Evolutionary conservation across 2,797 vertebrate genomes (phyloP).

Genomic region (Buphagus erythrorhynchus): DNA sequence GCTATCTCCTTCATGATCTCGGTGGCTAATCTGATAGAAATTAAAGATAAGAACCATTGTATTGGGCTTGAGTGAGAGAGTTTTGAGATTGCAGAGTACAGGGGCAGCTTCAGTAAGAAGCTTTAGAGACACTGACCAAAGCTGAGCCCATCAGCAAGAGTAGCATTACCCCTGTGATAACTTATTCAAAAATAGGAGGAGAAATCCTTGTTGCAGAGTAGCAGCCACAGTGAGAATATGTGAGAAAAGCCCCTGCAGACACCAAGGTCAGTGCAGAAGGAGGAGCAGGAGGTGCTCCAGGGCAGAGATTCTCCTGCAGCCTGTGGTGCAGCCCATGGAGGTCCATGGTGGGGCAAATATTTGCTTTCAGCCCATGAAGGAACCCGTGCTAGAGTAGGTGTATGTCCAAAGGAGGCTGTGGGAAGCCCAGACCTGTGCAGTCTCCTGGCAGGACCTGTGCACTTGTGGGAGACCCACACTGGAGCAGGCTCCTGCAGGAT

Average conservation of each 20-base stretch:
- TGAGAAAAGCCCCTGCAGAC: not conserved
- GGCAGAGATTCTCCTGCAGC: not conserved
- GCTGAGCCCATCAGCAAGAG: not conserved
- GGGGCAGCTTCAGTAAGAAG: not conserved
- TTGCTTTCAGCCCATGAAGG: not conserved
- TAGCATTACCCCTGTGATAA: rapidly evolving
- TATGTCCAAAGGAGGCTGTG: not conserved
- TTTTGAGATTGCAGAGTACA: not conserved
- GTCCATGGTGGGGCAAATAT: not conserved
- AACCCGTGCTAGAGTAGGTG: too few species aligned
- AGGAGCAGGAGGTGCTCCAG: not conserved
- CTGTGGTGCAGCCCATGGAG: rapidly evolving
- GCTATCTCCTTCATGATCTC: not conserved
- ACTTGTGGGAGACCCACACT: not conserved
- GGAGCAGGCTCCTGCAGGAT: not conserved
- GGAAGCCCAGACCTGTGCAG: not conserved
- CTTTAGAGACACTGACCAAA: not conserved
- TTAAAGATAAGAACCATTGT: not conserved
- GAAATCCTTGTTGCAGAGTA: not conserved
- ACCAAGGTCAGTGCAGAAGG: not conserved
- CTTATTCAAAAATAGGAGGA: not conserved
- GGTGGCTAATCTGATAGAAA: not conserved
- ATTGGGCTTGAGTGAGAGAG: not conserved
- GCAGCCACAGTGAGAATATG: not conserved
- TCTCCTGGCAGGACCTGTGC: not conserved